These are phyloP conservation scores for Anas platyrhynchos DNA, from an alignment of 2,113 vertebrate species.

Conservation along the genomic window DNA sequence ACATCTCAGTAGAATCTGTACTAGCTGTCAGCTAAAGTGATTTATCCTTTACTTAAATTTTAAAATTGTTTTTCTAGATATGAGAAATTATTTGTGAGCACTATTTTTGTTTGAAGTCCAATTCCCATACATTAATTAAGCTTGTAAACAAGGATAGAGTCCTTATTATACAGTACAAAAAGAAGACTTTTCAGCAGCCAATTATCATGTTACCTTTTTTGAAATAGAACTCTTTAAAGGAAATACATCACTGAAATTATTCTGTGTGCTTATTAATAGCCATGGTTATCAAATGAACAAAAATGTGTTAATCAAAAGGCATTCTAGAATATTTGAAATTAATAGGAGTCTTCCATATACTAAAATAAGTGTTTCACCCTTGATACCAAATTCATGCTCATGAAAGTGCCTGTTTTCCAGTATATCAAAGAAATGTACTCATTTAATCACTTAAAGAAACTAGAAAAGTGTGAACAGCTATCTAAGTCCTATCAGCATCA, in stretches of 20 bases:
- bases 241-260: neutral
- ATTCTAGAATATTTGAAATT: neutral
- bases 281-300: neutral
- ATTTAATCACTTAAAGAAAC: neutral
- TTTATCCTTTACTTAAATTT: constrained; percentile 25
- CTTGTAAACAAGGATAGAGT: neutral
- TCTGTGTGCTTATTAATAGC: neutral
- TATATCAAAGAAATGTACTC: neutral
- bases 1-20: neutral
- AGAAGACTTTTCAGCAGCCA: neutral
- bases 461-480: neutral
- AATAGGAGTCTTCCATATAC: neutral
- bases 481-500: accelerated
- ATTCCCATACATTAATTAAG: constrained; percentile 37
- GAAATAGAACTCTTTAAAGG: neutral
- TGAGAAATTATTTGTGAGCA: constrained; percentile 8
- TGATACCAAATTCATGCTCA: neutral
- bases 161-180: constrained; percentile 28
- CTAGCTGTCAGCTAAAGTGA: neutral
- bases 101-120: constrained; percentile 50
- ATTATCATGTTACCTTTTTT: constrained; percentile 43
- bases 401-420: neutral
- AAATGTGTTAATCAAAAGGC: neutral
- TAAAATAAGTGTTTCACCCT: neutral
- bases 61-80: constrained; percentile 26